phyloP scores from a whole-genome alignment of 2,797 vertebrate genomes.

The Mus caroli region DNA sequence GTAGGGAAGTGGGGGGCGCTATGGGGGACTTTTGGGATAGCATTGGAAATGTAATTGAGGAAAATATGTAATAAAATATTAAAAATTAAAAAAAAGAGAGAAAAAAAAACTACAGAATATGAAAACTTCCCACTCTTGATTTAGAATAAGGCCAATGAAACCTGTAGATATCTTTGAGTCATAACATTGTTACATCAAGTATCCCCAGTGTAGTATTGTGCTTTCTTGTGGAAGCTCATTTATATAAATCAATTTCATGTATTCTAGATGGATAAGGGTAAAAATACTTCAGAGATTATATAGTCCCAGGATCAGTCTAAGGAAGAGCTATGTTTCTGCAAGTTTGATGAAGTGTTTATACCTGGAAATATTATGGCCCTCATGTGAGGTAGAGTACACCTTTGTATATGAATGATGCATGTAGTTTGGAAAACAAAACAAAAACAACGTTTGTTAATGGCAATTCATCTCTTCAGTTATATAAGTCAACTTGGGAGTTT shows the following conservation, averaged over 20 bases:
- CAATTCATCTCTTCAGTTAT: background rate
- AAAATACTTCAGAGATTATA: background rate
- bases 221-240: background rate
- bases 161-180: background rate
- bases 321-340: background rate
- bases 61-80: no score
- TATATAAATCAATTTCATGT: background rate
- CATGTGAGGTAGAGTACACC: background rate
- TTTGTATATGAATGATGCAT: background rate
- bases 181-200: background rate
- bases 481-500: background rate
- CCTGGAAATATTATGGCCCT: background rate
- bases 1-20: no score
- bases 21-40: no score
- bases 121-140: background rate
- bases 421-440: background rate
- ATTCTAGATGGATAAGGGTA: background rate
- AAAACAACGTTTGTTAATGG: background rate
- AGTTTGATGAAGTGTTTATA: background rate
- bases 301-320: background rate
- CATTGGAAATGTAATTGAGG: no score
- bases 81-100: no score
- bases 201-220: background rate
- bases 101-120: background rate
- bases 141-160: background rate